Percentiles rank a stretch among this genome's conserved stretches.
Evolutionary conservation across 2,113 vertebrate genomes (phyloP).

Genomic region (Gasterosteus aculeatus): DNA sequence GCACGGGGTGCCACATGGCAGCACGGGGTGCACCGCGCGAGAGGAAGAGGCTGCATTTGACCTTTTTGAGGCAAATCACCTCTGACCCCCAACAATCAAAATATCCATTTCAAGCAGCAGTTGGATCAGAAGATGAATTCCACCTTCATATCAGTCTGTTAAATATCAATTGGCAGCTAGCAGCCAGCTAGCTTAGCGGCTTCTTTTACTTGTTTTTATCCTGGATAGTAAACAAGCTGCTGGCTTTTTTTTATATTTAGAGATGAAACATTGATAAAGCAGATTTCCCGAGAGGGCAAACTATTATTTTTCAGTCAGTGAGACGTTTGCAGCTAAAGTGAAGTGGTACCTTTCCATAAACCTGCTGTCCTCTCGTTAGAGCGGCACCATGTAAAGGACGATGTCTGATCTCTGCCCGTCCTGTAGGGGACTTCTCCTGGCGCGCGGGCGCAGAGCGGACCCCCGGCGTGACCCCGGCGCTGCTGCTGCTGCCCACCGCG

Average conservation of each 20-base stretch:
- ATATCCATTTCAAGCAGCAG: not conserved
- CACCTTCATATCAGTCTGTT: not conserved
- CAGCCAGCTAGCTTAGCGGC: not conserved
- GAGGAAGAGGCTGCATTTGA: not conserved
- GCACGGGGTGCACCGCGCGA: not conserved
- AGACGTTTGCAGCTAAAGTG: not conserved
- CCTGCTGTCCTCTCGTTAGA: no score
- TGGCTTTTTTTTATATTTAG: not conserved
- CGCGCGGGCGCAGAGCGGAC: slow-evolving; percentile 72
- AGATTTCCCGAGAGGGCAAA: not conserved
- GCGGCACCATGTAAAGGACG: no score
- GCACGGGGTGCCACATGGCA: no score
- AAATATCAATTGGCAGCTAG: not conserved
- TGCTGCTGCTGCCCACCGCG: slow-evolving; percentile 42
- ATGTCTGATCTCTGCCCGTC: not conserved
- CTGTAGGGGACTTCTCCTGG: slow-evolving; percentile 91
- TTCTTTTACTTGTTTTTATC: not conserved
- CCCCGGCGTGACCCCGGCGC: slow-evolving; percentile 25
- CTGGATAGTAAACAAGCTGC: not conserved
- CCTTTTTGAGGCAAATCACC: not conserved
- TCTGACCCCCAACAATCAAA: not conserved
- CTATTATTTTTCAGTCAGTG: not conserved
- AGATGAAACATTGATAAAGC: not conserved
- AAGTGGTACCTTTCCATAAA: no score
- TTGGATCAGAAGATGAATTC: not conserved